Conservation (phyloP, 2,888 invertebrate genomes). For the Sinhomidia bicolor region DNA sequence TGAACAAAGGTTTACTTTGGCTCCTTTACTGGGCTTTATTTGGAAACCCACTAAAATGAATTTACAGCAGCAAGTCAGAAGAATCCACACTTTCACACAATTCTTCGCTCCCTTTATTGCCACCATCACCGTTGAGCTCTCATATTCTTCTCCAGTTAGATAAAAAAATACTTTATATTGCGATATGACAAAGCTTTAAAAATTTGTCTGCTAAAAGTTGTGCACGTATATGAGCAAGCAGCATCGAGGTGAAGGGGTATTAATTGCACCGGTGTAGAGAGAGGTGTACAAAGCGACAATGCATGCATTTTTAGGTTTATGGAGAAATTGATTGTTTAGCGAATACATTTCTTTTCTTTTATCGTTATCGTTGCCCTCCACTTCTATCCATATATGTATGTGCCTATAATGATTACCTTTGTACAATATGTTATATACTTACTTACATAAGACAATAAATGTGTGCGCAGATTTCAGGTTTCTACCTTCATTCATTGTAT, state of each 20-base stretch:
- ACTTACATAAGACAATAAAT: not conserved
- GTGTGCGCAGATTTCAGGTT: not conserved
- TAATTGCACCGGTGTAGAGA: not conserved
- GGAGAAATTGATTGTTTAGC: not conserved
- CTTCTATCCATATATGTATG: too few species aligned
- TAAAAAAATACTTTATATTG: conserved; percentile 1
- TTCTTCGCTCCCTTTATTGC: conserved; percentile 53
- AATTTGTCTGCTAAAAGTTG: conserved; percentile 4
- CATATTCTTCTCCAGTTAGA: conserved; percentile 31
- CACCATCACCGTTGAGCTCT: conserved; percentile 14
- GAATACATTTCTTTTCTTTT: not conserved
- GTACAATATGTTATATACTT: too few species aligned
- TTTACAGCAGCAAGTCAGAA: not conserved
- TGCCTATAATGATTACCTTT: too few species aligned
- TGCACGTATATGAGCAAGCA: not conserved
- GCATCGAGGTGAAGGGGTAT: not conserved
- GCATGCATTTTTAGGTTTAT: not conserved
- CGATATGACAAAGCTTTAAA: conserved; percentile 10
- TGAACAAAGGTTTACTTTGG: conserved; percentile 70
- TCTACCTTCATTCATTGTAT: not conserved
- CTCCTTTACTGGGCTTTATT: conserved; percentile 56
- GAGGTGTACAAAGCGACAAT: not conserved
- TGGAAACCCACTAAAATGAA: conserved; percentile 48
- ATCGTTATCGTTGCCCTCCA: not conserved
- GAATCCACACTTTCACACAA: not conserved